Conservation (phyloP, 2,888 invertebrate species). For the Kryphioiulus occultus region DNA sequence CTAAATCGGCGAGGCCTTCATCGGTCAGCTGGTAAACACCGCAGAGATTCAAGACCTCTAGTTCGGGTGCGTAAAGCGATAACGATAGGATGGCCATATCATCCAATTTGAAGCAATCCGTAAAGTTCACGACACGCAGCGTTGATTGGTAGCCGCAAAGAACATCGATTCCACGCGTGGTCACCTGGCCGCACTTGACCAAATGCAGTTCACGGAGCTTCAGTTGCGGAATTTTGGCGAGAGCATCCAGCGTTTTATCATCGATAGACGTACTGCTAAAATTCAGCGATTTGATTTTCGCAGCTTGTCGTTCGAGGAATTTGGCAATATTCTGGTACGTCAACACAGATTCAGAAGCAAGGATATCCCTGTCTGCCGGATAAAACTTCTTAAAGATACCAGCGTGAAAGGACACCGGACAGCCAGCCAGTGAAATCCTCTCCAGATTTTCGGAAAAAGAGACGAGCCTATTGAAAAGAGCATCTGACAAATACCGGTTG, state of each 20-base stretch:
- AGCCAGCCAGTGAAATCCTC: conserved; percentile 71
- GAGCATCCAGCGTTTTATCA: conserved; percentile 68
- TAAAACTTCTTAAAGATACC: conserved; percentile 75
- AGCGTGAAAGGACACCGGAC: conserved; percentile 75
- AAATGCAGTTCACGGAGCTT: conserved; percentile 67
- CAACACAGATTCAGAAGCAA: conserved; percentile 72
- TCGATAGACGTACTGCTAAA: conserved; percentile 76
- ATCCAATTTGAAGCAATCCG: conserved; percentile 58
- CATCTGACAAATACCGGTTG: conserved; percentile 77
- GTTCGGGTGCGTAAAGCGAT: conserved; percentile 68
- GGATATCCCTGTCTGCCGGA: conserved; percentile 61
- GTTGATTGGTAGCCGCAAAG: neutral
- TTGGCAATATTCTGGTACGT: conserved; percentile 74
- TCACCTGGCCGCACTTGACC: conserved; percentile 69
- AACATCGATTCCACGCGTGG: conserved; percentile 1
- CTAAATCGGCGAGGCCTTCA: conserved; percentile 68
- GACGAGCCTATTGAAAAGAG: conserved; percentile 73
- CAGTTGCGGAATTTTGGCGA: conserved; percentile 68
- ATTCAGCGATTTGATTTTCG: conserved; percentile 69
- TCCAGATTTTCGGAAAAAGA: conserved; percentile 70
- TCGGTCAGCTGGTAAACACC: conserved; percentile 74
- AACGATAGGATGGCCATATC: conserved; percentile 57
- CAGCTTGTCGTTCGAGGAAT: conserved; percentile 68
- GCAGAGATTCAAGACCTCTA: conserved; percentile 71
- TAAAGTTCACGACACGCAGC: conserved; percentile 57